phyloP scores from a whole-genome alignment of 2,113 vertebrate species.

The Vanacampus margaritifer region DNA sequence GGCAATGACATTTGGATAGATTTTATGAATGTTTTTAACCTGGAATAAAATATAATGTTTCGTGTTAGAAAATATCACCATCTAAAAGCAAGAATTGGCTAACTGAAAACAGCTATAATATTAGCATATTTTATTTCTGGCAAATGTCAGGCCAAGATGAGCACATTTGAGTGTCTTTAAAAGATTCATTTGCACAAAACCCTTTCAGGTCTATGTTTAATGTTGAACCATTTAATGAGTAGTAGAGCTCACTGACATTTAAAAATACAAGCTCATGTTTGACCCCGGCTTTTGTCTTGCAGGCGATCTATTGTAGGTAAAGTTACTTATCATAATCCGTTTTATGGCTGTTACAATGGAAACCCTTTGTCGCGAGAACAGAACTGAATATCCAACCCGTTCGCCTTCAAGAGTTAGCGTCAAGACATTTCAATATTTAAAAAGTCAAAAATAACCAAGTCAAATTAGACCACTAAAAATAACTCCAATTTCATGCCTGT shows the following conservation, averaged over 20 bases:
- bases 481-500: background rate
- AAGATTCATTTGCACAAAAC: conserved; percentile 5
- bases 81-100: conserved; percentile 13
- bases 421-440: background rate
- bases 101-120: background rate
- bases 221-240: conserved; percentile 13
- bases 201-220: conserved; percentile 3
- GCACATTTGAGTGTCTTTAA: background rate
- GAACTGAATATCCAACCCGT: no score
- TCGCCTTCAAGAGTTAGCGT: no score
- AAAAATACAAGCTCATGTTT: conserved; percentile 25
- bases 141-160: background rate
- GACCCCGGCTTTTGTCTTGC: conserved; percentile 18
- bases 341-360: conserved; percentile 30
- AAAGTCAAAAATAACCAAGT: background rate
- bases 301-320: conserved; percentile 21
- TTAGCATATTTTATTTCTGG: background rate
- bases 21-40: conserved; percentile 29
- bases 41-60: conserved; percentile 17
- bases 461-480: background rate
- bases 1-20: conserved; percentile 35
- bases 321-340: conserved; percentile 25
- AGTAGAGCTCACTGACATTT: conserved; percentile 9
- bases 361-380: no score
- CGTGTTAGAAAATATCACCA: background rate